Evolutionary conservation across 2,888 invertebrate species (phyloP), one percentile per base, ranked within the genome.

Genomic region (Atrina japonica): DNA sequence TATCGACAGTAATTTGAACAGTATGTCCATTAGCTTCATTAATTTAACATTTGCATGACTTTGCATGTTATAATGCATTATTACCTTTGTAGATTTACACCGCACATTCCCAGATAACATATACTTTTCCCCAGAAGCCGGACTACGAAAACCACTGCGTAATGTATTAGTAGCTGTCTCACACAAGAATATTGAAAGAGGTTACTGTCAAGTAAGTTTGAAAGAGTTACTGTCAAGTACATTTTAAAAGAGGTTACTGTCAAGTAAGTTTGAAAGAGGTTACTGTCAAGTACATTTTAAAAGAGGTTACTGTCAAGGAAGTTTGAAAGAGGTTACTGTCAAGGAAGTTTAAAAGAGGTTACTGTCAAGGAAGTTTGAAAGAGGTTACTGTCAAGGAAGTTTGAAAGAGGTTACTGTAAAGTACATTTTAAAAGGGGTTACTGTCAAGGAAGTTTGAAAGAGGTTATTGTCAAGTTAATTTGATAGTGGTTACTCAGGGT

Each of bases 41-140:
- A n/a, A n/a, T n/a, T n/a, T n/a, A n/a, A n/a, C n/a, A n/a, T n/a
- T n/a, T n/a, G n/a, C n/a, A n/a, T n/a, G n/a, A n/a, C n/a, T n/a
- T n/a, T n/a, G n/a, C n/a, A n/a, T n/a, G n/a, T n/a, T n/a, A 21
- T 47, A 47, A 23, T 27, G 14, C 11, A n/a, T 49, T 29, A 35
- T 47, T 66, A 61, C 25, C 59, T 69, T 73, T 73, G 2, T 76
- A 88, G 97, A 97, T 92, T 92, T 97, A 83, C 97, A 96, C 75
- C 93, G 98, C 76, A 98, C 97, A 73, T 98, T 97, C 92, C 97
- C 97, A 65, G 97, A 97, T 89, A 98, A 98, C 91, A 96, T 97
- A 82, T 96, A 95, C 91, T 98, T 98, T 89, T 79, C 83, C 73
- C 94, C 94, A 77, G 93, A 94, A 2, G 77, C 82, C 21, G 83